phyloP scores from a whole-genome alignment of 2,888 invertebrate genomes.

The Neoitamus cyanurus region DNA sequence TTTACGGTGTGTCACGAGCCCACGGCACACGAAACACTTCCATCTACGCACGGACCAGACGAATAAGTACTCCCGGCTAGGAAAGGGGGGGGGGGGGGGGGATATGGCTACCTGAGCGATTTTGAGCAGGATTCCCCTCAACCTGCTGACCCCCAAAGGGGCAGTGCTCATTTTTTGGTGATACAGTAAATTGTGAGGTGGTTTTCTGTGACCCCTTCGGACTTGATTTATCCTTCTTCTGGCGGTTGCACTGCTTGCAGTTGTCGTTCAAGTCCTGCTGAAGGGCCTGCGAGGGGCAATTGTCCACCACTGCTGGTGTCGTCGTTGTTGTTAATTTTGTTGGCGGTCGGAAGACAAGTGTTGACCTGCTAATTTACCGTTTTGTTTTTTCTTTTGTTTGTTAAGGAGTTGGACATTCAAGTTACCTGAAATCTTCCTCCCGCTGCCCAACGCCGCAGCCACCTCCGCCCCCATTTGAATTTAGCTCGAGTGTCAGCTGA shows the following conservation, averaged over 20 bases:
- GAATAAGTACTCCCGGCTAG: no score
- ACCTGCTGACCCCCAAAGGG: background rate
- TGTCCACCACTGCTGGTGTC: background rate
- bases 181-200: background rate
- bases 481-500: conserved; percentile 69
- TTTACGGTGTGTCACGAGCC: no score
- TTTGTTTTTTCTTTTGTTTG: background rate
- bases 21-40: no score
- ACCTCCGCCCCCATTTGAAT: conserved; percentile 53
- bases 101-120: conserved; percentile 2
- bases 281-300: no score
- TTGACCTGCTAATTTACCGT: background rate
- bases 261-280: conserved; percentile 49
- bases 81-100: no score
- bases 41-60: no score
- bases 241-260: conserved; percentile 47
- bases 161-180: conserved; percentile 25
- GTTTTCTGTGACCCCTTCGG: conserved; percentile 2
- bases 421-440: conserved; percentile 15
- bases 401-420: background rate
- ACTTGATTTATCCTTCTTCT: conserved; percentile 25
- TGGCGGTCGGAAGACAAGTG: conserved; percentile 7
- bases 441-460: background rate
- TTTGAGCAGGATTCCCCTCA: background rate
- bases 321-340: background rate